Evolutionary conservation across 2,113 vertebrate species (phyloP).

Genomic region (Urocolius indicus): DNA sequence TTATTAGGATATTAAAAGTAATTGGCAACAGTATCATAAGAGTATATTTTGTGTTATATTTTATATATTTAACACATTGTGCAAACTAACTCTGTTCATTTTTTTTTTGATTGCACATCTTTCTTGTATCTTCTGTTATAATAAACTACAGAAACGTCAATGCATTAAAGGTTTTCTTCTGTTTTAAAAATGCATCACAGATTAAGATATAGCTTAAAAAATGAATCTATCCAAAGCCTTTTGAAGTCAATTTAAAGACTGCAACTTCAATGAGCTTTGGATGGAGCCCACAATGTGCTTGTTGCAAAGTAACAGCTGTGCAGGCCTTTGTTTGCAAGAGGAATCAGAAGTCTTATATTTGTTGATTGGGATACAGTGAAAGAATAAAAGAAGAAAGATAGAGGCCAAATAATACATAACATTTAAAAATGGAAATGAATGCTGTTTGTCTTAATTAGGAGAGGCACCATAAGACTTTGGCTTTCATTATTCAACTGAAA

Average conservation of each 20-base stretch:
- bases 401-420: constrained; percentile 54
- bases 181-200: constrained; percentile 48
- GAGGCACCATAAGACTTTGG: constrained; percentile 57
- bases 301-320: constrained; percentile 68
- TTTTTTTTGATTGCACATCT: background rate
- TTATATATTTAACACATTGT: constrained; percentile 1
- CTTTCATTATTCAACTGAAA: constrained; percentile 54
- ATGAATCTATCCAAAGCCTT: constrained; percentile 30
- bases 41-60: background rate
- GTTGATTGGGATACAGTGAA: constrained; percentile 47
- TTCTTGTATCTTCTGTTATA: background rate
- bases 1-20: constrained; percentile 63
- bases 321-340: constrained; percentile 59
- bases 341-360: constrained; percentile 66
- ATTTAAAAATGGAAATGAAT: constrained; percentile 64
- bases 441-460: constrained; percentile 65
- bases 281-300: constrained; percentile 56
- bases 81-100: background rate
- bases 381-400: constrained; percentile 46
- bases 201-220: constrained; percentile 61
- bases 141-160: constrained; percentile 5
- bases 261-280: constrained; percentile 61
- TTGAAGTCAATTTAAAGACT: constrained; percentile 66
- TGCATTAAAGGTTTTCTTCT: constrained; percentile 37
- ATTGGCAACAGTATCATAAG: background rate